A percentile compares a stretch with the other conserved stretches of the same genome.
Conservation (phyloP, 2,888 invertebrate species). For the Callyntrura guangdongensis region DNA sequence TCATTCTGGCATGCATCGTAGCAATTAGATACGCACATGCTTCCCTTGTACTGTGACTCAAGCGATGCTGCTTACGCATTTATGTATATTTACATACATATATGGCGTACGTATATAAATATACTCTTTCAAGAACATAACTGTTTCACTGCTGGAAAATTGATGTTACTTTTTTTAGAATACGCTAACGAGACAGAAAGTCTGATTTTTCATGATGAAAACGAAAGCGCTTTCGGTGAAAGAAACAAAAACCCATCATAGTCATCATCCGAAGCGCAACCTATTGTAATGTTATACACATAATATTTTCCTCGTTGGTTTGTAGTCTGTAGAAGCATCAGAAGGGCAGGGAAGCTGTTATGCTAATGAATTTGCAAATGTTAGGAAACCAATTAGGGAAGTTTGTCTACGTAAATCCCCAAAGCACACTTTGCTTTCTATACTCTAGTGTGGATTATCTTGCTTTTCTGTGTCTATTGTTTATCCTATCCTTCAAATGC, state of each 20-base stretch:
- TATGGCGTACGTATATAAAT: no score
- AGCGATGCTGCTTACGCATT: no score
- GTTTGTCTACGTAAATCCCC: conserved; percentile 55
- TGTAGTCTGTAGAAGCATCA: background rate
- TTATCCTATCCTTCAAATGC: background rate
- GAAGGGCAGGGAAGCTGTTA: conserved; percentile 34
- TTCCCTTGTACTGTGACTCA: no score
- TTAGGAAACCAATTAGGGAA: conserved; percentile 66
- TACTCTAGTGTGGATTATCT: conserved; percentile 33
- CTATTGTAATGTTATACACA: background rate
- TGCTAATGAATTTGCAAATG: conserved; percentile 76
- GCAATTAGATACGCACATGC: no score
- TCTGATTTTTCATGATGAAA: background rate
- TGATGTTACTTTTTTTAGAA: conserved; percentile 1
- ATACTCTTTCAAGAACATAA: no score
- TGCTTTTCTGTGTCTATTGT: conserved; percentile 2
- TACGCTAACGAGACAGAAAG: conserved; percentile 40
- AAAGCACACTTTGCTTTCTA: conserved; percentile 45
- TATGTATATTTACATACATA: no score
- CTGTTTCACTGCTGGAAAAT: background rate
- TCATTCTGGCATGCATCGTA: no score
- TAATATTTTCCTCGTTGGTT: background rate
- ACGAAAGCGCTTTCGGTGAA: background rate
- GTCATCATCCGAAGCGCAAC: conserved; percentile 4
- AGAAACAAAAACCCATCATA: conserved; percentile 17